Evolutionary conservation across 2,888 invertebrate species (phyloP).

Genomic region (Spodoptera picta): DNA sequence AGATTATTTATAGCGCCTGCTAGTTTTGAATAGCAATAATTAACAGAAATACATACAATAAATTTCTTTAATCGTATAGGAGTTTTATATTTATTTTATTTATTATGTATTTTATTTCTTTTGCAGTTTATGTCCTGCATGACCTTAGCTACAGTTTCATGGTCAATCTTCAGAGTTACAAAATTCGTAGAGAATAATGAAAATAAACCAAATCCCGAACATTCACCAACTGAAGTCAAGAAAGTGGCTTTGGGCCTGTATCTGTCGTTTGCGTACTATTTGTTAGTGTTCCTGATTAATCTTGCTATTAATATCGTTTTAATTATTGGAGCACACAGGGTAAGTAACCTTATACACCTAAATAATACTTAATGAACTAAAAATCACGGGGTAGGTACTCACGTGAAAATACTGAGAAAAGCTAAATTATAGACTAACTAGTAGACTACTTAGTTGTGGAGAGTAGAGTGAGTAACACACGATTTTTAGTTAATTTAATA

Average conservation of each 20-base stretch:
- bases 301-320: constrained; percentile 71
- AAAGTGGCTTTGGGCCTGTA: constrained; percentile 70
- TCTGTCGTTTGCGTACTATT: constrained; percentile 74
- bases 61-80: too few relatives aligned
- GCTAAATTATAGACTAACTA: too few relatives aligned
- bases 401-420: too few relatives aligned
- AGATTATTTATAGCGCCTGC: background rate
- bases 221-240: constrained; percentile 67
- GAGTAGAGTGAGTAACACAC: too few relatives aligned
- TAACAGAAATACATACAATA: too few relatives aligned
- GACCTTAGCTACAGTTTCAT: constrained; percentile 61
- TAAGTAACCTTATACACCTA: constrained; percentile 55
- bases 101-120: background rate
- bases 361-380: too few relatives aligned
- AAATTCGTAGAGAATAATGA: constrained; percentile 63
- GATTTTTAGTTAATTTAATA: too few relatives aligned
- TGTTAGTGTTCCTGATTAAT: constrained; percentile 73
- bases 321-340: constrained; percentile 76
- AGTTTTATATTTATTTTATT: background rate
- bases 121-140: constrained; percentile 72
- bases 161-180: constrained; percentile 70
- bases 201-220: constrained; percentile 58
- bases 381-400: too few relatives aligned
- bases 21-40: constrained; percentile 12
- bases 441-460: too few relatives aligned